phyloP scores from a whole-genome alignment of 1,140 invertebrate genomes.

The Apolygus lucorum region DNA sequence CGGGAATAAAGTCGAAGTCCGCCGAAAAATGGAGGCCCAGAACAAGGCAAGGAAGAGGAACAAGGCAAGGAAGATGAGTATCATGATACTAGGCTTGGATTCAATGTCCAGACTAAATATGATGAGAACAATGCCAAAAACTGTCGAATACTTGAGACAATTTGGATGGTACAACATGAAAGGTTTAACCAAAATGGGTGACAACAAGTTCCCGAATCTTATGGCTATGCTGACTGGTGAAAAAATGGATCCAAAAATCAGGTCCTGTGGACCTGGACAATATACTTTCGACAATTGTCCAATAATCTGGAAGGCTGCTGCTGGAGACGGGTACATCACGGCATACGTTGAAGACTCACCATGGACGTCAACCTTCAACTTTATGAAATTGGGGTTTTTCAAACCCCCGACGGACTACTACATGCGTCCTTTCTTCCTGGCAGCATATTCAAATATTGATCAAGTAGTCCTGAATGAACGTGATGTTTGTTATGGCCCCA shows the following conservation, averaged over 20 bases:
- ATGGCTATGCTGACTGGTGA: slow-evolving; percentile 65
- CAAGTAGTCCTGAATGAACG: too few species aligned
- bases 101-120: slow-evolving; percentile 70
- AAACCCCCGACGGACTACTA: too few species aligned
- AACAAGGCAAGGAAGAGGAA: slow-evolving; percentile 26
- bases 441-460: too few species aligned
- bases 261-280: slow-evolving; percentile 44
- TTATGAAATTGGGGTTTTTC: too few species aligned
- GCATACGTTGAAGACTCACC: too few species aligned
- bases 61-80: slow-evolving; percentile 35
- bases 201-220: slow-evolving; percentile 75
- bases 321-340: slow-evolving; percentile 62
- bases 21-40: slow-evolving; percentile 18
- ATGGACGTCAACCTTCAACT: too few species aligned
- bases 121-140: slow-evolving; percentile 65
- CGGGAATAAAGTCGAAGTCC: slow-evolving; percentile 29
- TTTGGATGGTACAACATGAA: slow-evolving; percentile 47
- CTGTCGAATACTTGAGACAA: slow-evolving; percentile 52
- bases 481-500: too few species aligned
- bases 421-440: too few species aligned
- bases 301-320: slow-evolving; percentile 70
- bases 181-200: slow-evolving; percentile 60
- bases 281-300: slow-evolving; percentile 52
- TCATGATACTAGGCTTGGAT: slow-evolving; percentile 76
- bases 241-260: slow-evolving; percentile 41